Percentiles rank a stretch among this genome's conserved stretches.
Conservation (phyloP, 1,140 invertebrate species). For the Yoshiicerus persimilis region DNA sequence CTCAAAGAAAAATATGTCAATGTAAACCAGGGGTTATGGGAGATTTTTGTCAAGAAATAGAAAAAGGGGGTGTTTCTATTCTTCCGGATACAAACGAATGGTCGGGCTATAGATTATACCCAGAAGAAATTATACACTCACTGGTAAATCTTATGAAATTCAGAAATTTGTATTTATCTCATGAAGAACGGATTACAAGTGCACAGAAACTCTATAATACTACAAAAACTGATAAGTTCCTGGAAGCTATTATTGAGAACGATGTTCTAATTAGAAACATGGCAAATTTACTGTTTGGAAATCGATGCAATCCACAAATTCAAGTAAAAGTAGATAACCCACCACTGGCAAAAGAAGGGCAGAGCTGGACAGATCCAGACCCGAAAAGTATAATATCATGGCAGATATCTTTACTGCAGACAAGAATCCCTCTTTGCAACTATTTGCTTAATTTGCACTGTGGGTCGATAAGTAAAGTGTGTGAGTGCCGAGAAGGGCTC, state of each 20-base stretch:
- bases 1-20: background rate
- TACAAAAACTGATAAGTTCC: background rate
- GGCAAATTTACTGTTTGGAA: background rate
- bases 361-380: background rate
- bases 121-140: background rate
- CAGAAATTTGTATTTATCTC: background rate
- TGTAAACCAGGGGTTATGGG: background rate
- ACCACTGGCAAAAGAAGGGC: background rate
- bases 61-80: background rate
- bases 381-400: background rate
- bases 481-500: background rate
- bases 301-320: background rate
- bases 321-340: background rate
- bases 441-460: background rate
- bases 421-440: background rate
- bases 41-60: background rate
- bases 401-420: background rate
- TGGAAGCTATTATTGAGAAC: background rate
- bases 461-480: background rate
- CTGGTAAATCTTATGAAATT: background rate
- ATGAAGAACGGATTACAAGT: background rate
- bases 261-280: background rate
- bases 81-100: background rate
- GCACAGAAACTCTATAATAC: background rate
- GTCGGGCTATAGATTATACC: background rate